phyloP scores from a whole-genome alignment of 92 coral and sea anemone species.

The Heteractis magnifica region DNA sequence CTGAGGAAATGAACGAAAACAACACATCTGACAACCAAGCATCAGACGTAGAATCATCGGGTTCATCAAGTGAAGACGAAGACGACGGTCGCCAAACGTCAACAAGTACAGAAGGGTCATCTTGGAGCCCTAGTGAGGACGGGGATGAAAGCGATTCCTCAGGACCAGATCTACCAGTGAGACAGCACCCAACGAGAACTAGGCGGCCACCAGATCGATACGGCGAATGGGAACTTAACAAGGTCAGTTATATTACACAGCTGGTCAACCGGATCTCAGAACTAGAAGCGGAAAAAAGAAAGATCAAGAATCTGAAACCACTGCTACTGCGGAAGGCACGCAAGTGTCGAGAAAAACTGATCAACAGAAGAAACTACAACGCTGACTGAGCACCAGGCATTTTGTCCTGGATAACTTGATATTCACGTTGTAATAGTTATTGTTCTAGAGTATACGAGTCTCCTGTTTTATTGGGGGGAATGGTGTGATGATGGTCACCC shows the following conservation, averaged over 20 bases:
- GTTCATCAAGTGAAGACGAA: background rate
- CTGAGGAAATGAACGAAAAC: background rate
- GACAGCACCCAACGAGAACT: background rate
- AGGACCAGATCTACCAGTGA: background rate
- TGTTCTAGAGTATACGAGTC: no score
- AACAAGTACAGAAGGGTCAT: background rate
- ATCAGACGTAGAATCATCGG: background rate
- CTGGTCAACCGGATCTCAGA: background rate
- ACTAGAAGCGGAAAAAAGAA: background rate
- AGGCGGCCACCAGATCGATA: background rate
- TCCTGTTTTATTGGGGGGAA: no score
- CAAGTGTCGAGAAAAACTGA: no score
- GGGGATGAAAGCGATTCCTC: background rate
- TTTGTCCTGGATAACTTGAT: no score
- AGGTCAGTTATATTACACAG: background rate
- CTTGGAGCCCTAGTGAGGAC: background rate
- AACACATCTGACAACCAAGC: background rate
- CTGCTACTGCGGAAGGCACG: background rate
- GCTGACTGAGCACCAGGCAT: no score
- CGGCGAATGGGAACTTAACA: constrained; percentile 2
- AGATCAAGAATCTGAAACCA: background rate
- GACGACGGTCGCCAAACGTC: background rate
- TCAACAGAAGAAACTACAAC: no score
- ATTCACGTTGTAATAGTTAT: no score
- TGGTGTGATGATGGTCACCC: no score